A percentile compares a stretch with the other conserved stretches of the same genome.
Evolutionary conservation across 2,888 invertebrate genomes (phyloP).

Genomic region (Bimastos eiseni): DNA sequence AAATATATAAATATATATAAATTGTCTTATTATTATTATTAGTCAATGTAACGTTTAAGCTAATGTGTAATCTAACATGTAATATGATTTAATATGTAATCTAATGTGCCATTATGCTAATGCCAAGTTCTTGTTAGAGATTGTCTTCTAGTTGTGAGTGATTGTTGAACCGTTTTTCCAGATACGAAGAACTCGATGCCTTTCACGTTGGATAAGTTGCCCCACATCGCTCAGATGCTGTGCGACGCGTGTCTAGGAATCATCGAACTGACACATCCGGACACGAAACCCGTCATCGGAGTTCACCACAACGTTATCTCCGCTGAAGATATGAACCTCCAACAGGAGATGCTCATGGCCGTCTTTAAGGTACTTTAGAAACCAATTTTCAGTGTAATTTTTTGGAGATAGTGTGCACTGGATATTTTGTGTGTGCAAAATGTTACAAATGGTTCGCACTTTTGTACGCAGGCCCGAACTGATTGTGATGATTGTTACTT

Average conservation of each 20-base stretch:
- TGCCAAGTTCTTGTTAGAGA: not conserved
- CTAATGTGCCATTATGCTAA: not conserved
- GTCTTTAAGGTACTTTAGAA: constrained; percentile 29
- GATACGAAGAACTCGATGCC: constrained; percentile 64
- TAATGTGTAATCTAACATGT: too few species aligned
- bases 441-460: too few species aligned
- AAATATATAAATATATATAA: too few species aligned
- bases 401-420: too few species aligned
- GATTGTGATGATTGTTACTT: too few species aligned
- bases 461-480: too few species aligned
- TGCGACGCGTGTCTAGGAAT: constrained; percentile 82
- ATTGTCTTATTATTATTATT: too few species aligned
- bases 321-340: not conserved
- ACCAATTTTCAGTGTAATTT: too few species aligned
- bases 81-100: too few species aligned
- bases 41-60: too few species aligned
- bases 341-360: not conserved
- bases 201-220: constrained; percentile 76
- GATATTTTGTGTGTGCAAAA: too few species aligned
- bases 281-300: constrained; percentile 67
- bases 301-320: not conserved
- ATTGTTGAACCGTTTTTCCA: not conserved
- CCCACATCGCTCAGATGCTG: constrained; percentile 73
- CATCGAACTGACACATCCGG: constrained; percentile 83
- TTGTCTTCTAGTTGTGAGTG: not conserved